phyloP scores from a whole-genome alignment of 2,113 vertebrate species.

The Riparia riparia region DNA sequence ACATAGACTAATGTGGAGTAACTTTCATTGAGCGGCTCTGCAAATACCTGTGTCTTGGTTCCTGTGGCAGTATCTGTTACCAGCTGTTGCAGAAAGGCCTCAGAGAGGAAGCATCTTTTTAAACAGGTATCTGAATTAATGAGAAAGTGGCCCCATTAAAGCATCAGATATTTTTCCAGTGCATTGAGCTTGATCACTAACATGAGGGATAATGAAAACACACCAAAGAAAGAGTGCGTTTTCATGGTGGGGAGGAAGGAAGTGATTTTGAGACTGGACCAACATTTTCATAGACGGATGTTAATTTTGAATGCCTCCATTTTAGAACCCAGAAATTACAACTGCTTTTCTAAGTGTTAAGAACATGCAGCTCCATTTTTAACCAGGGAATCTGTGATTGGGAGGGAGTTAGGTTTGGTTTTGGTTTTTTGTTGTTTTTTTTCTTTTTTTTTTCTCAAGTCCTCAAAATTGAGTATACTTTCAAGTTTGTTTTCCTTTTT shows the following conservation, averaged over 20 bases:
- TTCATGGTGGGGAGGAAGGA: not conserved
- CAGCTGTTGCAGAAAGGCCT: not conserved
- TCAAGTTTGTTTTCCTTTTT: slow-evolving; percentile 59
- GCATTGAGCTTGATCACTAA: not conserved
- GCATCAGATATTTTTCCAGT: not conserved
- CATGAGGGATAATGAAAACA: not conserved
- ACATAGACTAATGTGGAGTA: rapidly evolving
- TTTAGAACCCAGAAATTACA: slow-evolving; percentile 46
- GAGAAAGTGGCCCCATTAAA: not conserved
- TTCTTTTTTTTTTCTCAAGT: not conserved
- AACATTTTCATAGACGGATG: not conserved
- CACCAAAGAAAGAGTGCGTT: not conserved
- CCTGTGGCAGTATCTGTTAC: not conserved
- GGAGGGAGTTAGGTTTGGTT: not conserved
- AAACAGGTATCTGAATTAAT: not conserved
- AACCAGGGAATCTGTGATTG: slow-evolving; percentile 10
- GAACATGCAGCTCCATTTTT: slow-evolving; percentile 15
- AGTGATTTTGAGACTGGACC: slow-evolving; percentile 11
- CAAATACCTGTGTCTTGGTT: not conserved
- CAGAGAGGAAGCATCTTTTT: not conserved
- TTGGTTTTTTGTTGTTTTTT: not conserved
- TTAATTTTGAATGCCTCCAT: slow-evolving; percentile 45
- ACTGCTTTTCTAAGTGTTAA: not conserved
- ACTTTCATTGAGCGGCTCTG: not conserved
- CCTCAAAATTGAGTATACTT: slow-evolving; percentile 21